Percentiles rank a stretch among this genome's conserved stretches.
Conservation (phyloP, 2,888 invertebrate genomes). For the Teleogryllus oceanicus region DNA sequence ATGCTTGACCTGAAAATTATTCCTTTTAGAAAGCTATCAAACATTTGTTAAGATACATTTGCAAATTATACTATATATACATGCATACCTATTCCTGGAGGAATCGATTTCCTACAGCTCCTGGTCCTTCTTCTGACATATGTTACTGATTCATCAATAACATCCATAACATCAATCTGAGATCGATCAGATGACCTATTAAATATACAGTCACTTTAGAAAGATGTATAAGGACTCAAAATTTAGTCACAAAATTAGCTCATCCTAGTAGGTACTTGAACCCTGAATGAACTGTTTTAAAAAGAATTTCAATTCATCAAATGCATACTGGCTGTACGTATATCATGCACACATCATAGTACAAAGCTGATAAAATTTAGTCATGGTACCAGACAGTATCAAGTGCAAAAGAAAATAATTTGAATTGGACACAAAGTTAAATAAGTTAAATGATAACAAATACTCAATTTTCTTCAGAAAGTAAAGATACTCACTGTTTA, state of each 20-base stretch:
- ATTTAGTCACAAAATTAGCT: not conserved
- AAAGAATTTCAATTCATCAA: too few species aligned
- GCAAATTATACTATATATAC: not conserved
- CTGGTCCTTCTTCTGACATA: not conserved
- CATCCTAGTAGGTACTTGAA: not conserved
- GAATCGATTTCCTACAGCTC: not conserved
- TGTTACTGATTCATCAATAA: not conserved
- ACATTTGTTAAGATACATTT: not conserved
- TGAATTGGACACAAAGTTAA: not conserved
- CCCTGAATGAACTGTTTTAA: too few species aligned
- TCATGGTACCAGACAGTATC: too few species aligned
- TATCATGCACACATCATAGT: too few species aligned
- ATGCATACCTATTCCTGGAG: not conserved
- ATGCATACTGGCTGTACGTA: too few species aligned
- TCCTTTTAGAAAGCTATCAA: not conserved
- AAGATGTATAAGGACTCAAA: too few species aligned
- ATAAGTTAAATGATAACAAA: not conserved
- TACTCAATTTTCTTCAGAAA: not conserved
- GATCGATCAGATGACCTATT: too few species aligned
- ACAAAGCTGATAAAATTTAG: too few species aligned
- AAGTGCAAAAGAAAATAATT: too few species aligned
- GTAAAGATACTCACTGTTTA: not conserved
- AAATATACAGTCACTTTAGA: too few species aligned
- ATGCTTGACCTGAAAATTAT: not conserved
- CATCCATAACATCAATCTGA: not conserved